Evolutionary conservation across 2,113 vertebrate species (phyloP), one percentile per base, ranked within the genome.

Genomic region (Pedetes capensis): DNA sequence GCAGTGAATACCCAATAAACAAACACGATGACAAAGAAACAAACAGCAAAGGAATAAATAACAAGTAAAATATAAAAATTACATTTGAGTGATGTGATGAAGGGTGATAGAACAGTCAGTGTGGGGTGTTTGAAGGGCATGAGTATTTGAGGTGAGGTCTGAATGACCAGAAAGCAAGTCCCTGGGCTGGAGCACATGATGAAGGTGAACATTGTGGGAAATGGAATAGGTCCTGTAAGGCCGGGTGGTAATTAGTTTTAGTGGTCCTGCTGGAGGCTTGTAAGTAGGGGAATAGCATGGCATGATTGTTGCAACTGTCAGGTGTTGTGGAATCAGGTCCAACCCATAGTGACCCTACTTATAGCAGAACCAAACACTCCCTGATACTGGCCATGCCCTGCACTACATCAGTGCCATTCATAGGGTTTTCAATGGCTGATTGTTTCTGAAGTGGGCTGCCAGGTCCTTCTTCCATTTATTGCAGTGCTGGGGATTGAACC

Each of bases 241-340:
- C 17, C 42, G 63, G 37, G 8, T n/a, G 64, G 25, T 4, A 32
- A 16, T 74, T 66, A 25, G n/a, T 69, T 81, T 81, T 53, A 47
- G 37, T 11, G 1, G 47, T 42, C 11, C 59, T 18, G 8, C 1
- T 32, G 42, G 12, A n/a, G 23, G 6, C 12, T 69, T 17, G 0
- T 11, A 76, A 61, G 2, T 18, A 25, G 5, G 44, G 23, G 2
- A 86, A 23, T 39, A 14, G 34, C 22, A 32, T 47, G 22, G n/a
- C n/a, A n/a, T n/a, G n/a, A n/a, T n/a, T n/a, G n/a, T n/a, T n/a
- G n/a, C n/a, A n/a, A n/a, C n/a, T n/a, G n/a, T n/a, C n/a, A n/a
- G n/a, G n/a, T n/a, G n/a, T n/a, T n/a, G n/a, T n/a, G n/a, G n/a
- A n/a, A n/a, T n/a, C n/a, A n/a, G n/a, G n/a, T n/a, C n/a, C n/a